phyloP scores from a whole-genome alignment of 2,113 vertebrate genomes.

The Xiphophorus hellerii region DNA sequence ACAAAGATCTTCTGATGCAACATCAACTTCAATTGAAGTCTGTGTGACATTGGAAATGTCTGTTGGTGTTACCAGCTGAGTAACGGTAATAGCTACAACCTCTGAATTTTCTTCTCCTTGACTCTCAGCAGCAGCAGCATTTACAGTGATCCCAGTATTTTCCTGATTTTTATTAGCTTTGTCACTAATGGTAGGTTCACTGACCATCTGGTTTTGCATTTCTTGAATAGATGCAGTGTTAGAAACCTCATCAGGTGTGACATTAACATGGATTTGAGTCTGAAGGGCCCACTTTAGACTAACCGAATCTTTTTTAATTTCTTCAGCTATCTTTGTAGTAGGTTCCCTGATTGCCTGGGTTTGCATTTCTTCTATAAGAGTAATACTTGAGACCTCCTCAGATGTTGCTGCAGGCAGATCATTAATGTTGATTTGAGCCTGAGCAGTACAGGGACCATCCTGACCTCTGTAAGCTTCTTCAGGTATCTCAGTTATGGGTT shows the following conservation, averaged over 20 bases:
- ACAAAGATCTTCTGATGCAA: too few species aligned
- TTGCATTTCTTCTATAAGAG: conserved; percentile 18
- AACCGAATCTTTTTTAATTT: background rate
- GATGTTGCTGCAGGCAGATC: conserved; percentile 5
- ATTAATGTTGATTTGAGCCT: conserved; percentile 23
- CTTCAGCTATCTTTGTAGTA: background rate
- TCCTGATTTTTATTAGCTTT: too few species aligned
- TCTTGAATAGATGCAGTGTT: background rate
- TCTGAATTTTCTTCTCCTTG: background rate
- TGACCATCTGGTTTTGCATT: background rate
- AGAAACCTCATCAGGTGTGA: background rate
- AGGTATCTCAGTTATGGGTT: background rate
- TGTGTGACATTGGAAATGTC: background rate
- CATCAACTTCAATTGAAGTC: conserved; percentile 17
- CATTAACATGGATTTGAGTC: background rate
- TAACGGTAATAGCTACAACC: background rate
- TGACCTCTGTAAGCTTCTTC: conserved; percentile 6
- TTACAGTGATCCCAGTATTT: background rate
- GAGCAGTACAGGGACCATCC: conserved; percentile 9
- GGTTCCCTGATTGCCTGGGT: conserved; percentile 8
- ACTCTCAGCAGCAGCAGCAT: background rate
- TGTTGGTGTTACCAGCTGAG: background rate
- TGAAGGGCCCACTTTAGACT: background rate
- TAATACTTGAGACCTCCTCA: conserved; percentile 7
- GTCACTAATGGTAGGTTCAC: too few species aligned